Base-by-base conservation (phyloP, 1,140 invertebrate species). In the Adoxophyes honmai region DNA sequence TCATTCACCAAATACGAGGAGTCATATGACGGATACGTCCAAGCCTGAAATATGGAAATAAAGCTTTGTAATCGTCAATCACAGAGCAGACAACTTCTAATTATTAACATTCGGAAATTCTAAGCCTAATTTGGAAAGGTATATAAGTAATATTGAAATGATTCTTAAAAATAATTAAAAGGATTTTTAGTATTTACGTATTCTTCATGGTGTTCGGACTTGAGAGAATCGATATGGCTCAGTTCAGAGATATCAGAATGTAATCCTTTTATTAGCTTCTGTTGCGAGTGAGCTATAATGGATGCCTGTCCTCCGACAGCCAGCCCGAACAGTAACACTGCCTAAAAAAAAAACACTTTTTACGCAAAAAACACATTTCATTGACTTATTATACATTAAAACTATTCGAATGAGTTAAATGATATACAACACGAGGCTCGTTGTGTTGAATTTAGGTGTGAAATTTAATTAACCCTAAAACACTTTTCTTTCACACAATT, bases 1-100 rank as follows among this genome's bases (percentile, higher is more conserved):
- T 91, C 91, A 15, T 86, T 72, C 4, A 92, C 91, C 52, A 81
- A 71, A 73, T 92, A 92, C 11, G 89, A 79, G 83, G 91, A 92
- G 66, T 91, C 90, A 70, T 92, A 92, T 62, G 78, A 75, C 54
- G 84, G 84, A 80, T 85, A 84, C 66, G 80, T 51, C 72, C 57
- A 68, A 16, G 73, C 81, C 80, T 85, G 42, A 14, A 65, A 66
- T 7, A n/a, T 33, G 11, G 52, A 54, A 55, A 57, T 11, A 33
- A 54, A 18, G 39, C 14, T 4, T 39, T 53, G 0, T 15, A 18
- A 3, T 53, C 4, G 9, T 57, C 34, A 28, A 34, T 1, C 15
- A 10, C 16, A 13, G 8, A n/a, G n/a, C n/a, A n/a, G n/a, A n/a
- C n/a, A n/a, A n/a, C n/a, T n/a, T n/a, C n/a, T n/a, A n/a, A n/a